These are phyloP conservation scores for Himalopsyche kuldschensis DNA, from an alignment of 2,888 invertebrate genomes.

Conservation along the genomic window DNA sequence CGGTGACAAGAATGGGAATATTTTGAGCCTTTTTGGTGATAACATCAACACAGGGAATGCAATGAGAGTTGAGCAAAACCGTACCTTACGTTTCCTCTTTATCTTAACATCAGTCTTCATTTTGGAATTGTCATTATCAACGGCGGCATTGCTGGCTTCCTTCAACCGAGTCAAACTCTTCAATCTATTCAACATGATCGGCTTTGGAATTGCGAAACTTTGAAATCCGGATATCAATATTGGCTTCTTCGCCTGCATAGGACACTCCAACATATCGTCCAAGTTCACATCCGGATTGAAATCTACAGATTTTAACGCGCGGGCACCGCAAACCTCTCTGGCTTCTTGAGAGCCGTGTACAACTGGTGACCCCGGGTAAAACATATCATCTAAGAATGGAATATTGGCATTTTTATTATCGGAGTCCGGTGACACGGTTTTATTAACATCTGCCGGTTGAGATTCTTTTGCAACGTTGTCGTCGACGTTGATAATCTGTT, in stretches of 20 bases:
- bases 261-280: conserved; percentile 44
- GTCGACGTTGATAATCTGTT: conserved; percentile 40
- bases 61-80: conserved; percentile 41
- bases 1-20: no score
- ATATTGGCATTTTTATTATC: conserved; percentile 47
- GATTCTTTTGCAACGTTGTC: conserved; percentile 48
- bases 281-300: conserved; percentile 44
- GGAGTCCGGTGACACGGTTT: conserved; percentile 47
- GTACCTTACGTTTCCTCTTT: conserved; percentile 51
- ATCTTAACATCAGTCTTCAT: conserved; percentile 41
- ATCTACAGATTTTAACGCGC: background rate
- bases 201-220: conserved; percentile 59
- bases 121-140: background rate
- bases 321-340: background rate
- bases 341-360: no score
- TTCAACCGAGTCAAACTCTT: conserved; percentile 44
- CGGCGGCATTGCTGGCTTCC: background rate
- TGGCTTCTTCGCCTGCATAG: background rate
- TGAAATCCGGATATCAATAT: conserved; percentile 55
- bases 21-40: no score
- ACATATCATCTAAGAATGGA: conserved; percentile 57
- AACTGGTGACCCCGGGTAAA: conserved; percentile 52
- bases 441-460: conserved; percentile 51
- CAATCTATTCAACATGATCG: conserved; percentile 54
- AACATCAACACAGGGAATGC: no score